Conservation (phyloP, 2,888 invertebrate genomes). For the Adineta ricciae region DNA sequence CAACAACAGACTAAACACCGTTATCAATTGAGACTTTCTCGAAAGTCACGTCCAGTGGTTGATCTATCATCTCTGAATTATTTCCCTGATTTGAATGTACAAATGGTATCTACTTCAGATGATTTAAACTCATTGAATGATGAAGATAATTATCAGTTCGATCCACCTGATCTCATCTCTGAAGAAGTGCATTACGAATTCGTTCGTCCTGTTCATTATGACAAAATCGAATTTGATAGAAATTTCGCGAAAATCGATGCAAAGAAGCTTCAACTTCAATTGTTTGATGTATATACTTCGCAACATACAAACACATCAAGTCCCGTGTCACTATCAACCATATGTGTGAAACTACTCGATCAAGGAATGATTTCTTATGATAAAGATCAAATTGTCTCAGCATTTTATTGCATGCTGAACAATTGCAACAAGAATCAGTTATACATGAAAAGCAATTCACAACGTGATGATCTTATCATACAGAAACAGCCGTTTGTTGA, state of each 20-base stretch:
- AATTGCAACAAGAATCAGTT: conserved; percentile 1
- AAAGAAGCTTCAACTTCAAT: neutral
- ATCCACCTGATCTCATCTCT: neutral
- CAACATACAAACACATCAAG: neutral
- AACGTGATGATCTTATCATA: neutral
- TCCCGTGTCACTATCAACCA: neutral
- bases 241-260: neutral
- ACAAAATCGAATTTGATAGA: neutral
- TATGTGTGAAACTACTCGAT: neutral
- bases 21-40: neutral
- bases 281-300: neutral
- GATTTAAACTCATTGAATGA: neutral
- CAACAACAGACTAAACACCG: neutral
- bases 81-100: neutral
- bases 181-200: neutral
- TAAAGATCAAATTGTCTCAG: neutral
- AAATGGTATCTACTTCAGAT: neutral
- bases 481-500: neutral
- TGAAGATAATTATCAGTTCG: neutral
- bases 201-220: neutral
- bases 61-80: neutral
- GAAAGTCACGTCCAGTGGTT: neutral
- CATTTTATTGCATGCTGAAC: conserved; percentile 16
- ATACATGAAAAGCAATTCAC: neutral
- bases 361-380: neutral